Conservation (phyloP, 2,888 invertebrate genomes). For the Drosophila subquinaria region DNA sequence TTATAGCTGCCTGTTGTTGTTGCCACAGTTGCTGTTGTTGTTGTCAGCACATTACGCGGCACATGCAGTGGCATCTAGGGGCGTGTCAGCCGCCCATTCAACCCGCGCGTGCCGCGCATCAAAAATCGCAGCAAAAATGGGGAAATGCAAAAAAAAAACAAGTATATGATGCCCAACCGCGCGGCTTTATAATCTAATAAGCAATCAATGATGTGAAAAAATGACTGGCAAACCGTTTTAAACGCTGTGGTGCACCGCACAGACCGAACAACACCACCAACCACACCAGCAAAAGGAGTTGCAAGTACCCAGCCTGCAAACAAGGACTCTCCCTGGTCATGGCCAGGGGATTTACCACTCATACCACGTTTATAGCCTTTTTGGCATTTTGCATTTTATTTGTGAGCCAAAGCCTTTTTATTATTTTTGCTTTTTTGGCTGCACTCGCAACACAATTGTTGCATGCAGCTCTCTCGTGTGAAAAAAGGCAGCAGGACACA, state of each 20-base stretch:
- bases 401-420: slow-evolving; percentile 14
- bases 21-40: slow-evolving; percentile 46
- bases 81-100: slow-evolving; percentile 32
- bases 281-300: background rate
- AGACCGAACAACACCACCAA: background rate
- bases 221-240: slow-evolving; percentile 81
- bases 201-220: slow-evolving; percentile 83
- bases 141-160: slow-evolving; percentile 3
- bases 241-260: slow-evolving; percentile 76
- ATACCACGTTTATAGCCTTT: slow-evolving; percentile 19
- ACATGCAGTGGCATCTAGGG: slow-evolving; percentile 26
- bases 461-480: slow-evolving; percentile 60
- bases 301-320: background rate
- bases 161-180: slow-evolving; percentile 56
- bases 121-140: slow-evolving; percentile 29
- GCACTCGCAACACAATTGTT: slow-evolving; percentile 70
- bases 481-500: slow-evolving; percentile 32
- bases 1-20: slow-evolving; percentile 17
- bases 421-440: slow-evolving; percentile 32
- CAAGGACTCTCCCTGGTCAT: slow-evolving; percentile 4
- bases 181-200: slow-evolving; percentile 79
- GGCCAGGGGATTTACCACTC: slow-evolving; percentile 35
- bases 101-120: slow-evolving; percentile 66
- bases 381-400: slow-evolving; percentile 51
- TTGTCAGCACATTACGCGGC: slow-evolving; percentile 69